Percentiles rank a stretch among this genome's conserved stretches.
These are phyloP conservation scores for Xiphydria camelus DNA, from an alignment of 2,888 invertebrate species.

Conservation along the genomic window DNA sequence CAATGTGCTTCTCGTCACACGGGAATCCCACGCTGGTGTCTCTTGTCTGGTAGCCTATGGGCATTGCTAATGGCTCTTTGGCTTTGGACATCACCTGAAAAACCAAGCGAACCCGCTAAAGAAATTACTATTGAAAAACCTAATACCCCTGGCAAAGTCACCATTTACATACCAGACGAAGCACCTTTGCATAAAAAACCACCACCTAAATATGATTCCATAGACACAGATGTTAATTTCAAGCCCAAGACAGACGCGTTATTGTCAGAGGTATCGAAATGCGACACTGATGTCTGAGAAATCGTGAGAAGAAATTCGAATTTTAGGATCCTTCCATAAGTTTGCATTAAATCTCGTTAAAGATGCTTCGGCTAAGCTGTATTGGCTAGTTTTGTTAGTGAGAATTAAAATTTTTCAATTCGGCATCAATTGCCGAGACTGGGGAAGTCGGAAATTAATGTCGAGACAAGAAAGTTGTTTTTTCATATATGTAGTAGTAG, in stretches of 20 bases:
- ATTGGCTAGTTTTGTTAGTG: no score
- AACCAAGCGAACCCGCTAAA: constrained; percentile 28
- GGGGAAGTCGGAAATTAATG: no score
- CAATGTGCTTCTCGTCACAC: constrained; percentile 38
- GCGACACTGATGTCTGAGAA: constrained; percentile 9
- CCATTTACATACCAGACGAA: constrained; percentile 42
- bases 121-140: constrained; percentile 24
- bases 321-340: no score
- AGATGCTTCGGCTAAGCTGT: no score
- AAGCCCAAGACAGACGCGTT: constrained; percentile 22
- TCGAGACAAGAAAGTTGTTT: no score
- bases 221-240: constrained; percentile 21
- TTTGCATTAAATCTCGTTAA: no score
- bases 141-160: constrained; percentile 23
- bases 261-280: no score
- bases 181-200: constrained; percentile 39
- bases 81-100: constrained; percentile 36
- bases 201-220: constrained; percentile 36
- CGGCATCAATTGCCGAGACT: no score
- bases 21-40: constrained; percentile 42
- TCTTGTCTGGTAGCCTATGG: constrained; percentile 33
- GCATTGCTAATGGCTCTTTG: constrained; percentile 37
- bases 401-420: no score
- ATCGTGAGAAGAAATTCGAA: constrained; percentile 16
- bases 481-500: no score